These are phyloP conservation scores for Cephus rjabovi DNA, from an alignment of 2,888 invertebrate genomes.

Conservation along the genomic window DNA sequence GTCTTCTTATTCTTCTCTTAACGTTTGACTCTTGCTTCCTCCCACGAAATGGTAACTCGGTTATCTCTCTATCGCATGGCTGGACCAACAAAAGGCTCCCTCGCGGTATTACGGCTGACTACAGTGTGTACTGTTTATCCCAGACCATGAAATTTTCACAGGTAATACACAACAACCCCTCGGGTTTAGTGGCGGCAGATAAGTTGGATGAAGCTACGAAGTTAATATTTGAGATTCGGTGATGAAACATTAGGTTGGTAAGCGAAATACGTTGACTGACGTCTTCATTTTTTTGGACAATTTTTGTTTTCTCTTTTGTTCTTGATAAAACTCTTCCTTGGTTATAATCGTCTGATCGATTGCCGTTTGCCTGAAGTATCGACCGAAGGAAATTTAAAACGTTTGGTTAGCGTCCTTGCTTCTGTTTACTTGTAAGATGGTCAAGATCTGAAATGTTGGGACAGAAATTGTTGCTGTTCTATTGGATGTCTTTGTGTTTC, in stretches of 20 bases:
- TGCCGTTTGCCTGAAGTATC: not conserved
- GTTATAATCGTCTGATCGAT: no score
- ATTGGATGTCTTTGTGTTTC: not conserved
- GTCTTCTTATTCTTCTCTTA: slow-evolving; percentile 3
- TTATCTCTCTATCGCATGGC: slow-evolving; percentile 3
- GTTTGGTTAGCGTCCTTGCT: not conserved
- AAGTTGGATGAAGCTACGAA: not conserved
- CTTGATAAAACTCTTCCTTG: not conserved
- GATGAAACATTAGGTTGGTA: not conserved
- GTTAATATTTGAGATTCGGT: not conserved
- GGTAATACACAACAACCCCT: not conserved
- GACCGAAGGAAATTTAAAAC: not conserved
- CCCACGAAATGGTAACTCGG: not conserved
- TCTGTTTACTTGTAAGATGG: not conserved
- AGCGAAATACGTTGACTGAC: not conserved
- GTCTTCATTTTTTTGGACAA: not conserved
- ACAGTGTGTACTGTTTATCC: not conserved
- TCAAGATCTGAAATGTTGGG: not conserved
- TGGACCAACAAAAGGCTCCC: not conserved
- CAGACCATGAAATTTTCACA: not conserved
- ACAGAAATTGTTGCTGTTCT: not conserved
- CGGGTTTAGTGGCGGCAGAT: not conserved
- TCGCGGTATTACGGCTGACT: not conserved
- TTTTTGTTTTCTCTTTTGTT: not conserved
- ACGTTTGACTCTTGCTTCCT: not conserved